A percentile compares a stretch with the other conserved stretches of the same genome.
phyloP scores from a whole-genome alignment of 2,888 invertebrate species.

The Scaptomyza caliginosa region DNA sequence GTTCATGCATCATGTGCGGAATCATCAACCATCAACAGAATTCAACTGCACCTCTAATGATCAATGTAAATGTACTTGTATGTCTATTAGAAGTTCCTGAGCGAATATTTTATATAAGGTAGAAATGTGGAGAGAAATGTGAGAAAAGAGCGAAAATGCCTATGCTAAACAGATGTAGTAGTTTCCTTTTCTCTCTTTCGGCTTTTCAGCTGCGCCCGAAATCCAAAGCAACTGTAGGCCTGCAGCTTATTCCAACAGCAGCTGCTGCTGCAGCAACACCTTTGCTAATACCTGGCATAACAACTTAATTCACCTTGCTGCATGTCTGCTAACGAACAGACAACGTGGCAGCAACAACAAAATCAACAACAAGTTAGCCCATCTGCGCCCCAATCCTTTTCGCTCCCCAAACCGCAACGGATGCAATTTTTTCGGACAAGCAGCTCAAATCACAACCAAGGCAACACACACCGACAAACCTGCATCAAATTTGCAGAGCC shows the following conservation, averaged over 20 bases:
- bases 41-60: constrained; percentile 48
- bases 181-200: background rate
- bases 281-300: constrained; percentile 73
- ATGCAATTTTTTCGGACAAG: constrained; percentile 64
- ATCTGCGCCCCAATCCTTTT: constrained; percentile 16
- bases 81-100: constrained; percentile 23
- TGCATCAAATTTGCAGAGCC: constrained; percentile 54
- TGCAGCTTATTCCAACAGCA: constrained; percentile 31
- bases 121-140: background rate
- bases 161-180: background rate
- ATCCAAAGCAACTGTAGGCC: constrained; percentile 27
- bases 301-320: constrained; percentile 72
- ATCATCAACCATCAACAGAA: constrained; percentile 55
- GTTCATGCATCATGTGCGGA: constrained; percentile 61
- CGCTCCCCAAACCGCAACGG: constrained; percentile 45
- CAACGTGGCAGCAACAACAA: constrained; percentile 28
- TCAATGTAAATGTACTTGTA: constrained; percentile 16
- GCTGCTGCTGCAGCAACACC: constrained; percentile 58
- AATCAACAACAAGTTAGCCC: constrained; percentile 17
- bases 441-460: constrained; percentile 66
- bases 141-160: background rate
- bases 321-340: constrained; percentile 54
- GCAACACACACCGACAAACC: constrained; percentile 9
- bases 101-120: background rate
- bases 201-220: constrained; percentile 43